Percentiles rank a stretch among this genome's conserved stretches.
Conservation (phyloP, 2,888 invertebrate genomes). For the Drosophila pseudotakahashii region DNA sequence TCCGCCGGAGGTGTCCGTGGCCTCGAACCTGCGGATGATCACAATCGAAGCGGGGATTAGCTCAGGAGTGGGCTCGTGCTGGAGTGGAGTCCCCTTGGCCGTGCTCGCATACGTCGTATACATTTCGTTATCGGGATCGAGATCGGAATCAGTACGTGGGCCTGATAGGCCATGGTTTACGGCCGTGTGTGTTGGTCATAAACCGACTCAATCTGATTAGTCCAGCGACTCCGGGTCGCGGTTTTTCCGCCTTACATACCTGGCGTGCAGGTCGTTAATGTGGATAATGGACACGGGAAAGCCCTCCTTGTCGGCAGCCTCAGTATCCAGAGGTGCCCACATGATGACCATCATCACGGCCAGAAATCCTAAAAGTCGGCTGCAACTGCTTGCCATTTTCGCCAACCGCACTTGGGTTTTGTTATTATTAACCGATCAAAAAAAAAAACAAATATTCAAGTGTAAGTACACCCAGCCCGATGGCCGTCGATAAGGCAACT, state of each 20-base stretch:
- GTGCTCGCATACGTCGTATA: not conserved
- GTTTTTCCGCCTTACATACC: constrained; percentile 57
- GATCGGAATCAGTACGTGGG: constrained; percentile 19
- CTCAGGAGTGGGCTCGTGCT: constrained; percentile 8
- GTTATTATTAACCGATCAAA: not conserved
- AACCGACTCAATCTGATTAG: constrained; percentile 15
- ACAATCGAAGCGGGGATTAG: constrained; percentile 27
- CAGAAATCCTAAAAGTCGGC: not conserved
- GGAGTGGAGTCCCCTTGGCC: not conserved
- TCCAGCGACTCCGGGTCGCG: not conserved
- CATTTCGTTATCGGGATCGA: constrained; percentile 30
- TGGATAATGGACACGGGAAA: constrained; percentile 83
- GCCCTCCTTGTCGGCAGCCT: constrained; percentile 54
- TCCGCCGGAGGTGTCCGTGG: constrained; percentile 86
- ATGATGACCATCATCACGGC: not conserved
- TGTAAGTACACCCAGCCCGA: constrained; percentile 39
- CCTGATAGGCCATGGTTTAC: constrained; percentile 23
- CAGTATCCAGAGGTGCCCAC: constrained; percentile 6
- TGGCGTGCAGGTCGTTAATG: constrained; percentile 84
- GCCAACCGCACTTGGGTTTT: not conserved
- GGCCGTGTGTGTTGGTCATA: constrained; percentile 16
- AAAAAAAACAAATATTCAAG: not conserved
- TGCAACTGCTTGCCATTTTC: constrained; percentile 1
- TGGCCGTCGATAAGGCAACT: constrained; percentile 51
- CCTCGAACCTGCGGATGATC: constrained; percentile 85